phyloP scores from a whole-genome alignment of 2,888 invertebrate genomes.

The Odontocolon sp. region DNA sequence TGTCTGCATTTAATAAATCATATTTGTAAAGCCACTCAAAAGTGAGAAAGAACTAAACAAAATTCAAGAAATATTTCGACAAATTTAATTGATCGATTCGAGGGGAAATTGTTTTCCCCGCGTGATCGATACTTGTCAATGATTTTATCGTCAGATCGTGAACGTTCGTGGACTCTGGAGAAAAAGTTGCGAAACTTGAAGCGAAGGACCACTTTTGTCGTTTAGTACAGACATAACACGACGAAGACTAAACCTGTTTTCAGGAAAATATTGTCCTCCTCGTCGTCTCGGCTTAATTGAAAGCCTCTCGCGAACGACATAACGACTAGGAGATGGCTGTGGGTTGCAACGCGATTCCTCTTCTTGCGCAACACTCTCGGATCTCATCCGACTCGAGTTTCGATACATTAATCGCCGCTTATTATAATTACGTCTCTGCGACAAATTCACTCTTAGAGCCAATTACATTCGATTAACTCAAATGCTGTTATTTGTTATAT shows the following conservation, averaged over 20 bases:
- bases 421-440: not conserved
- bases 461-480: conserved; percentile 7
- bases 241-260: conserved; percentile 33
- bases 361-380: not conserved
- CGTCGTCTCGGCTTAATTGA: conserved; percentile 27
- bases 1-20: no score
- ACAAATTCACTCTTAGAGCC: no score
- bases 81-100: no score
- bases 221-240: not conserved
- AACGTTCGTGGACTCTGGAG: not conserved
- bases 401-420: not conserved
- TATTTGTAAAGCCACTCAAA: no score
- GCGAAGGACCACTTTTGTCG: not conserved
- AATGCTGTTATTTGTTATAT: no score
- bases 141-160: not conserved
- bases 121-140: not conserved
- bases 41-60: no score
- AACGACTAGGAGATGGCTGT: not conserved
- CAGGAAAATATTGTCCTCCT: conserved; percentile 22
- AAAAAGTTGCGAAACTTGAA: conserved; percentile 33
- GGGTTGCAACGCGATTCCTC: not conserved
- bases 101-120: not conserved
- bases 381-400: not conserved
- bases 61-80: no score
- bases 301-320: conserved; percentile 7